Evolutionary conservation across 1,140 invertebrate species (phyloP).

Genomic region (Harlomillsia oculata): DNA sequence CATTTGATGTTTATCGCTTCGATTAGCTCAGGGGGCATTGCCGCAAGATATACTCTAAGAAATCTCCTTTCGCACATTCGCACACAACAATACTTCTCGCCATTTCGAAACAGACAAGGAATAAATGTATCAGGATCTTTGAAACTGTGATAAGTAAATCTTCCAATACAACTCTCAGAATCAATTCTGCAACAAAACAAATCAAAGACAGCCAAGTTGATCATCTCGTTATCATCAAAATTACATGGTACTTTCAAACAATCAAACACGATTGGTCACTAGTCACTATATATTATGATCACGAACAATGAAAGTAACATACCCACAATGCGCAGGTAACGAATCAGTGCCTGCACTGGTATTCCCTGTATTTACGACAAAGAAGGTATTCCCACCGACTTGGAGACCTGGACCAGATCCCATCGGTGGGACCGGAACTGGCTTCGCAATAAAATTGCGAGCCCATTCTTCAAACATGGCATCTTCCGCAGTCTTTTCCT

Average conservation of each 20-base stretch:
- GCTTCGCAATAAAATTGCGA: constrained; percentile 11
- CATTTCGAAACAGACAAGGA: constrained; percentile 72
- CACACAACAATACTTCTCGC: constrained; percentile 80
- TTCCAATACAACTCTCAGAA: constrained; percentile 32
- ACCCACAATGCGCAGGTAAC: constrained; percentile 5
- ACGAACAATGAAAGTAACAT: not conserved
- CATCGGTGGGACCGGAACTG: constrained; percentile 26
- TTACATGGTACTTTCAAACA: not conserved
- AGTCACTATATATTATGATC: not conserved
- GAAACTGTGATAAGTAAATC: constrained; percentile 30
- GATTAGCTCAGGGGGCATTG: constrained; percentile 71
- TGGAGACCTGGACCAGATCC: not conserved
- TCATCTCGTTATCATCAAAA: no score
- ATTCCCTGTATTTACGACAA: no score
- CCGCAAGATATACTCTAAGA: constrained; percentile 56
- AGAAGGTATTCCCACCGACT: not conserved
- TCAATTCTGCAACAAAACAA: constrained; percentile 26
- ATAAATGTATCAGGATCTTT: constrained; percentile 47
- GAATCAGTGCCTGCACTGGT: not conserved
- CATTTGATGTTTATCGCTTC: constrained; percentile 15
- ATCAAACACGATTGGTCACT: not conserved
- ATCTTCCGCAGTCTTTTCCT: constrained; percentile 15
- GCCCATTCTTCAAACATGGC: constrained; percentile 33
- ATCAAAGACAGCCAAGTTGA: not conserved
- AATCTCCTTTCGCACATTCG: constrained; percentile 70